Conservation (phyloP, 2,797 vertebrate species). For the Cuniculus paca region DNA sequence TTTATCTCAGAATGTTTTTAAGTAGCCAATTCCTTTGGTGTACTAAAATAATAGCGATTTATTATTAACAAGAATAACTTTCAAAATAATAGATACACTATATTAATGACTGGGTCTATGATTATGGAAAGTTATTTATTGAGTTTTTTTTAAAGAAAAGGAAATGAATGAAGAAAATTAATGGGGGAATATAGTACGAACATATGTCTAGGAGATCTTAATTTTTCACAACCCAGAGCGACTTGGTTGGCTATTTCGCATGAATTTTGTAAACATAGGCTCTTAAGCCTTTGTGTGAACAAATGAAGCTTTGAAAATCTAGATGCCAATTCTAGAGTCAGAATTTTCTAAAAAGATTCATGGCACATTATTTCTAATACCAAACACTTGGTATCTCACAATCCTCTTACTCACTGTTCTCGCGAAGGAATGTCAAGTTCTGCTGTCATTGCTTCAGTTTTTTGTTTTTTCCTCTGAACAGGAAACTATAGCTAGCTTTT, state of each 20-base stretch:
- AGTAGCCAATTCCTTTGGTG: neutral
- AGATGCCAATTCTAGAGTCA: neutral
- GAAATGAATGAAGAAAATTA: neutral
- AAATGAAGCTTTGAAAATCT: conserved; percentile 1
- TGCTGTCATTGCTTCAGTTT: conserved; percentile 26
- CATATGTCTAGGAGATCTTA: neutral
- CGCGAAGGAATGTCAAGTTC: neutral
- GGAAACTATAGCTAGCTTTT: conserved; percentile 7
- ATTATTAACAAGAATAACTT: neutral
- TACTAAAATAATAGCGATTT: conserved; percentile 6
- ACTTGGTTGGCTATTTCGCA: neutral
- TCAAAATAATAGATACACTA: neutral
- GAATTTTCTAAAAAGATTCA: neutral
- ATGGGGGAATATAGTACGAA: neutral
- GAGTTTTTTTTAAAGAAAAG: neutral
- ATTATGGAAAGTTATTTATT: neutral
- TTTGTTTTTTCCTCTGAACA: neutral
- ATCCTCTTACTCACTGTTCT: neutral
- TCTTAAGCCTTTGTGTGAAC: neutral
- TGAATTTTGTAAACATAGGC: neutral
- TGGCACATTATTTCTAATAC: neutral
- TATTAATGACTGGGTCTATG: neutral
- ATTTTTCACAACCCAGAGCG: neutral
- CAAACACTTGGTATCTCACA: neutral
- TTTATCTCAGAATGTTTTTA: neutral